A percentile compares a stretch with the other conserved stretches of the same genome.
These are phyloP conservation scores for Hydrozoanthus gracilis DNA, from an alignment of 92 coral and sea anemone species.

Conservation along the genomic window DNA sequence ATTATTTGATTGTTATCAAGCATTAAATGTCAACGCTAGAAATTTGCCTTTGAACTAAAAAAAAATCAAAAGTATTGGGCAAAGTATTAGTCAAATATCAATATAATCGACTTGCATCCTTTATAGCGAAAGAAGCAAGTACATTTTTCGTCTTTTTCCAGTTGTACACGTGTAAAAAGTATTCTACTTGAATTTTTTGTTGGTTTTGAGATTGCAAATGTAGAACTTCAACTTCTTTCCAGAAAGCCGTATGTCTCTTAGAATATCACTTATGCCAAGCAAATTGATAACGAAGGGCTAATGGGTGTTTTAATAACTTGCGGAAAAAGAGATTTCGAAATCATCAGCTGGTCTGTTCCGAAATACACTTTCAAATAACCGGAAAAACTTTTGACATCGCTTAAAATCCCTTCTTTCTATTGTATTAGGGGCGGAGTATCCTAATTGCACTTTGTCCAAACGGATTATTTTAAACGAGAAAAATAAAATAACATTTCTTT, in stretches of 20 bases:
- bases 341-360: not conserved
- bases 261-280: not conserved
- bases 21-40: no score
- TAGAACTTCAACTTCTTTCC: not conserved
- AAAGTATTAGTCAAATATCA: no score
- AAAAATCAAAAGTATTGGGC: no score
- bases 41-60: no score
- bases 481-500: not conserved
- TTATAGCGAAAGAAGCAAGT: no score
- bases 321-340: constrained; percentile 7
- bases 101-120: no score
- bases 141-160: no score
- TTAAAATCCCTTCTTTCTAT: not conserved
- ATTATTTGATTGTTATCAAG: no score
- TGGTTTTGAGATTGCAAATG: not conserved
- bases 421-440: not conserved
- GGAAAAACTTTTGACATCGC: not conserved
- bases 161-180: no score
- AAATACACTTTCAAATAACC: not conserved
- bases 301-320: constrained; percentile 4
- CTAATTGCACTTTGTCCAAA: not conserved
- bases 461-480: not conserved
- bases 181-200: no score
- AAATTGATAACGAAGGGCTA: not conserved
- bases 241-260: not conserved